Percentiles rank a stretch among this genome's conserved stretches.
Evolutionary conservation across 1,140 invertebrate species (phyloP).

Genomic region (Heliothis subflexa): DNA sequence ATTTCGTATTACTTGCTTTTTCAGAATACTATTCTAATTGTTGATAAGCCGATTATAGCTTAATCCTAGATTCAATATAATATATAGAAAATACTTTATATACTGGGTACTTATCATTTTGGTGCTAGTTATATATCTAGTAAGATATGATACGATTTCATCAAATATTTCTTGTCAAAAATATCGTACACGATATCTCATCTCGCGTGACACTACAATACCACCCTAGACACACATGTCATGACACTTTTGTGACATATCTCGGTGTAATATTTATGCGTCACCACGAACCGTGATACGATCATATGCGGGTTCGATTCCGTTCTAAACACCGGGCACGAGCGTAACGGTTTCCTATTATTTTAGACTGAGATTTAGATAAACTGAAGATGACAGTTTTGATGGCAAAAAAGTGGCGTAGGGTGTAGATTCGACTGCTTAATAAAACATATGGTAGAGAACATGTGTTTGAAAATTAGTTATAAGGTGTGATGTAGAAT

Average conservation of each 20-base stretch:
- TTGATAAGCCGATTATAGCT: no score
- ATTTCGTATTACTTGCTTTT: background rate
- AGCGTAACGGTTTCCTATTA: slow-evolving; percentile 62
- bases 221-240: slow-evolving; percentile 49
- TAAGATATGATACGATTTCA: no score
- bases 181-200: slow-evolving; percentile 28
- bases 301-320: slow-evolving; percentile 80
- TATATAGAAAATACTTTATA: no score
- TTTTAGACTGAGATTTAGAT: slow-evolving; percentile 38
- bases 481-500: no score
- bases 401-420: slow-evolving; percentile 3
- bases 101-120: no score
- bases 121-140: no score
- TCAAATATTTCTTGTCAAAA: background rate
- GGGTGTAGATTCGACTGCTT: background rate
- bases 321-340: slow-evolving; percentile 56
- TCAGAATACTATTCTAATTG: no score
- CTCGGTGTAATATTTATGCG: slow-evolving; percentile 64
- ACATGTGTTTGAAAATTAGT: no score
- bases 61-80: no score
- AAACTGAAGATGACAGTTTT: slow-evolving; percentile 24
- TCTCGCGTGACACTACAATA: slow-evolving; percentile 59
- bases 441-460: background rate
- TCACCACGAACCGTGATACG: slow-evolving; percentile 73
- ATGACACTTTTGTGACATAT: slow-evolving; percentile 45